Conservation (phyloP, 2,888 invertebrate species). For the Trissonchulus sp. region DNA sequence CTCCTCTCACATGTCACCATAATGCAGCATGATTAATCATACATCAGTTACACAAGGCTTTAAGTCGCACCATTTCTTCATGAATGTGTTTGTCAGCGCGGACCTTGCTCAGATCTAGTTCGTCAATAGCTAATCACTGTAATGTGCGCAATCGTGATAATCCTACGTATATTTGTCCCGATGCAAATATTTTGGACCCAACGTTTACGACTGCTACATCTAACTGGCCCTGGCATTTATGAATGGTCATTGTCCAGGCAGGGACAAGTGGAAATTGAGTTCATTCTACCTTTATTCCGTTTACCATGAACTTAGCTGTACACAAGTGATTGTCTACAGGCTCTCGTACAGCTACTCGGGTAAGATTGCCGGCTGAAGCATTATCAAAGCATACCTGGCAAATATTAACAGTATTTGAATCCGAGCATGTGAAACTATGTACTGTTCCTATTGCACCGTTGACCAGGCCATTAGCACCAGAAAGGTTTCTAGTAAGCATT, state of each 20-base stretch:
- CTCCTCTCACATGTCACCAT: too few relatives aligned
- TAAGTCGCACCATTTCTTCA: neutral
- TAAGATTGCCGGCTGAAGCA: neutral
- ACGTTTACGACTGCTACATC: neutral
- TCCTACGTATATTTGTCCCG: constrained; percentile 9
- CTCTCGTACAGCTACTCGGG: neutral
- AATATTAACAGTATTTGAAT: neutral
- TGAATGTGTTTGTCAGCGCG: neutral
- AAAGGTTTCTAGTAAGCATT: constrained; percentile 15
- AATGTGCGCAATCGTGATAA: neutral
- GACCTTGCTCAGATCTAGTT: neutral
- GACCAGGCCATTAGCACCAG: neutral
- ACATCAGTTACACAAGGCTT: too few relatives aligned
- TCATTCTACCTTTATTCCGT: neutral
- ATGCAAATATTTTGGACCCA: constrained; percentile 9
- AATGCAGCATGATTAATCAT: too few relatives aligned
- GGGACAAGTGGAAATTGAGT: neutral
- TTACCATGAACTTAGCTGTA: neutral
- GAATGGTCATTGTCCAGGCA: constrained; percentile 11
- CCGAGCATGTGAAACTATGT: too few relatives aligned
- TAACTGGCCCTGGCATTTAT: constrained; percentile 19
- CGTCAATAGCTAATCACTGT: neutral
- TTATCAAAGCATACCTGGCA: neutral
- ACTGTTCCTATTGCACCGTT: neutral
- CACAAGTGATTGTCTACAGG: neutral